phyloP scores from a whole-genome alignment of 2,888 invertebrate species.

The Chironomus tentans region DNA sequence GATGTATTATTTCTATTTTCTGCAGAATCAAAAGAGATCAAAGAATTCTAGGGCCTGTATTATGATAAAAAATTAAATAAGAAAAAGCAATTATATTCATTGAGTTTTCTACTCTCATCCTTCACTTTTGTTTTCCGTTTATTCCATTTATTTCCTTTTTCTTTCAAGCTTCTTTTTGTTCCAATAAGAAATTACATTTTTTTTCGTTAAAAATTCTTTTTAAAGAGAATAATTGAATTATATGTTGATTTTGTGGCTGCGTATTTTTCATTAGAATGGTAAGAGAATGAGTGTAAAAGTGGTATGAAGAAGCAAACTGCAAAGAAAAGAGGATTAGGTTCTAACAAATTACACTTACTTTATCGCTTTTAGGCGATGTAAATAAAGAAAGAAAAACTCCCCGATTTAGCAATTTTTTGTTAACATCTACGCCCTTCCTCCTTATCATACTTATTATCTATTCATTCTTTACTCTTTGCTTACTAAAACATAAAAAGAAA shows the following conservation, averaged over 20 bases:
- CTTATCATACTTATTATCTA: neutral
- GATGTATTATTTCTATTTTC: neutral
- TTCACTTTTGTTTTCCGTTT: neutral
- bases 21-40: neutral
- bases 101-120: neutral
- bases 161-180: neutral
- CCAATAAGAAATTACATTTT: neutral
- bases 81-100: neutral
- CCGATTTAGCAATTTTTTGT: neutral
- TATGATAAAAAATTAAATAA: neutral
- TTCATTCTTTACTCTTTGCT: neutral
- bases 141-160: neutral
- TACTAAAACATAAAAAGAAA: neutral
- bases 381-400: neutral
- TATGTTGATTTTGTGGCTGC: neutral
- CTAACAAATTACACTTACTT: neutral
- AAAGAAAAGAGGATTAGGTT: neutral
- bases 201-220: too few species aligned
- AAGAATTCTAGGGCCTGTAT: neutral
- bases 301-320: neutral
- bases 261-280: neutral
- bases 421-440: neutral
- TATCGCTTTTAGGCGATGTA: neutral
- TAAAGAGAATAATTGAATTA: neutral
- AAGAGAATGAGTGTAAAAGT: neutral